These are phyloP conservation scores for Benthosema pterotum DNA, from an alignment of 2,797 vertebrate genomes.

Conservation along the genomic window DNA sequence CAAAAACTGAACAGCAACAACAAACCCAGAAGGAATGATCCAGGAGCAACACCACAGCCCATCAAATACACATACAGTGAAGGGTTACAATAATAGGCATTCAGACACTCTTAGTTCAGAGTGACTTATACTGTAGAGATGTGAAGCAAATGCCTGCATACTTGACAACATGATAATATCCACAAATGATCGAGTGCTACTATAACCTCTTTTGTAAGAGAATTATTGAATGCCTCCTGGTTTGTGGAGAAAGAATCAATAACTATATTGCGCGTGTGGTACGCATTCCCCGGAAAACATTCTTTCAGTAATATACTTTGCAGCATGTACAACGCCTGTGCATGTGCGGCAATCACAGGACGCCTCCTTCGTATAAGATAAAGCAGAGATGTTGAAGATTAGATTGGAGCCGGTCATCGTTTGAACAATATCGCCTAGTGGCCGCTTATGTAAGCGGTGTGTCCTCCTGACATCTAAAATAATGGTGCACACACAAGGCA, in stretches of 20 bases:
- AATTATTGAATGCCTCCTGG: not conserved
- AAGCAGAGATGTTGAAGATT: conserved; percentile 27
- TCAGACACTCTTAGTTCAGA: no score
- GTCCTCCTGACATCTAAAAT: conserved; percentile 38
- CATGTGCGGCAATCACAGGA: no score
- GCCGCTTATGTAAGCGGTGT: conserved; percentile 47
- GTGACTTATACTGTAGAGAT: no score
- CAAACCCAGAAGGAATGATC: conserved; percentile 24
- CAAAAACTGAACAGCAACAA: no score
- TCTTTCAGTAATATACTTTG: no score
- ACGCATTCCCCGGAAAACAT: no score
- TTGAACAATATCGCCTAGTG: conserved; percentile 35
- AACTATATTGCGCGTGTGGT: not conserved
- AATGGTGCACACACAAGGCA: conserved; percentile 33
- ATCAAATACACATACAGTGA: conserved; percentile 11
- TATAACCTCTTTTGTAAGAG: not conserved
- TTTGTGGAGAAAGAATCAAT: not conserved
- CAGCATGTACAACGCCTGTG: no score
- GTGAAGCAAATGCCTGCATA: no score
- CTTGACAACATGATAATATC: no score
- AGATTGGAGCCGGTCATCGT: conserved; percentile 30
- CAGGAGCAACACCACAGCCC: conserved; percentile 16
- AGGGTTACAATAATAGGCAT: no score
- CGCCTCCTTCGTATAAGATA: no score
- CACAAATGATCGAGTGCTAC: no score